Percentiles rank a stretch among this genome's conserved stretches.
Conservation (phyloP, 2,113 vertebrate genomes). For the Eublepharis macularius region DNA sequence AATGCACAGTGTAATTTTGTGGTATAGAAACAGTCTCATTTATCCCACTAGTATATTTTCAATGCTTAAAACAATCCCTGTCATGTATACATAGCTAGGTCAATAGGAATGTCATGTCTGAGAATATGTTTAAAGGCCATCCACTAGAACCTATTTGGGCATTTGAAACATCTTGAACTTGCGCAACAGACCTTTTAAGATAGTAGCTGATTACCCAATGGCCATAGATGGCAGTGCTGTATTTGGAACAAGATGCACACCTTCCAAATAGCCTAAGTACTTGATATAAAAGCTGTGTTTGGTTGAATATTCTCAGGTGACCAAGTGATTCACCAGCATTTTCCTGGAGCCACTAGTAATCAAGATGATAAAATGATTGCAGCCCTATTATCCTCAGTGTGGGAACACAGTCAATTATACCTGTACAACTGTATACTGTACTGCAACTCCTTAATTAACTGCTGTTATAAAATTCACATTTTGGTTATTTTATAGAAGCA, state of each 20-base stretch:
- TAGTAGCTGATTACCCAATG: not conserved
- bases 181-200: constrained; percentile 17
- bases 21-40: not conserved
- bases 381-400: not conserved
- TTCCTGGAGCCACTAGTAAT: not conserved
- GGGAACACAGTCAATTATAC: not conserved
- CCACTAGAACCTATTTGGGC: not conserved
- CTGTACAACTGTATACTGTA: accelerated
- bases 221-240: constrained; percentile 25
- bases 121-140: not conserved
- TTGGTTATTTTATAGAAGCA: constrained; percentile 28
- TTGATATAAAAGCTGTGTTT: constrained; percentile 1
- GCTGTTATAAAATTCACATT: not conserved
- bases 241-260: not conserved
- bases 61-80: not conserved
- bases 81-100: not conserved
- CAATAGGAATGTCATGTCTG: not conserved
- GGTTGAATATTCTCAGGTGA: not conserved
- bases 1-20: not conserved
- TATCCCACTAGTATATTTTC: not conserved
- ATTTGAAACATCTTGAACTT: not conserved
- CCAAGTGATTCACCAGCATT: not conserved
- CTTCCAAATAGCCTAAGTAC: not conserved
- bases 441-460: not conserved
- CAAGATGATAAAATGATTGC: constrained; percentile 12